Conservation (phyloP, 1,140 invertebrate genomes). For the Polyergus mexicanus region DNA sequence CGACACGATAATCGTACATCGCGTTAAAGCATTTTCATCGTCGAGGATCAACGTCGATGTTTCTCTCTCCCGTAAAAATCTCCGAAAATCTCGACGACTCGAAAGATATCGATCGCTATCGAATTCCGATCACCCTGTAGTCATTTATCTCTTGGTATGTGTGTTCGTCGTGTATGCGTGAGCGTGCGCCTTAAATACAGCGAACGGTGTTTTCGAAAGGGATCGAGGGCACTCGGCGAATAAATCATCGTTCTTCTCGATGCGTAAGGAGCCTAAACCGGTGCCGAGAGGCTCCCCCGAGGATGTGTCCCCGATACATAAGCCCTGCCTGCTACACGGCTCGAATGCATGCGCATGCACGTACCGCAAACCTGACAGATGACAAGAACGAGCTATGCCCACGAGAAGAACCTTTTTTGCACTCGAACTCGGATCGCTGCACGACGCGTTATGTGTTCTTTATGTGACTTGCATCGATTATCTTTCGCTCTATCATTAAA, state of each 20-base stretch:
- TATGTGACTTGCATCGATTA: conserved; percentile 69
- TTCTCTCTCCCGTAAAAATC: background rate
- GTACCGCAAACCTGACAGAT: conserved; percentile 47
- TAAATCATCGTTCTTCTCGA: conserved; percentile 56
- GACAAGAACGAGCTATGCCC: conserved; percentile 56
- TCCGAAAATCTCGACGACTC: background rate
- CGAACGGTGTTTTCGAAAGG: conserved; percentile 35
- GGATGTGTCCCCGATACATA: conserved; percentile 49
- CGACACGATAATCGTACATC: background rate
- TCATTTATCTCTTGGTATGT: conserved; percentile 32
- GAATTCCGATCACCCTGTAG: conserved; percentile 29
- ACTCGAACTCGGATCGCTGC: conserved; percentile 47
- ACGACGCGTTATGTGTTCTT: conserved; percentile 72
- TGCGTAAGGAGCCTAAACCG: conserved; percentile 30
- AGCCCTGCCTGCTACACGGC: conserved; percentile 57
- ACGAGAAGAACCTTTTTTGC: conserved; percentile 45
- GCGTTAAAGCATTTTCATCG: background rate
- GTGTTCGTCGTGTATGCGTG: background rate
- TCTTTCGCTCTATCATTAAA: conserved; percentile 13
- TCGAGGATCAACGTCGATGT: background rate
- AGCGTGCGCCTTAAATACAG: conserved; percentile 24
- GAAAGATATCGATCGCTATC: conserved; percentile 14
- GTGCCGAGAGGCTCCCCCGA: conserved; percentile 28
- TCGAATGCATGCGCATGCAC: conserved; percentile 77
- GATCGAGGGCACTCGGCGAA: conserved; percentile 37